Conservation (phyloP, 2,797 vertebrate genomes). For the Emys orbicularis region DNA sequence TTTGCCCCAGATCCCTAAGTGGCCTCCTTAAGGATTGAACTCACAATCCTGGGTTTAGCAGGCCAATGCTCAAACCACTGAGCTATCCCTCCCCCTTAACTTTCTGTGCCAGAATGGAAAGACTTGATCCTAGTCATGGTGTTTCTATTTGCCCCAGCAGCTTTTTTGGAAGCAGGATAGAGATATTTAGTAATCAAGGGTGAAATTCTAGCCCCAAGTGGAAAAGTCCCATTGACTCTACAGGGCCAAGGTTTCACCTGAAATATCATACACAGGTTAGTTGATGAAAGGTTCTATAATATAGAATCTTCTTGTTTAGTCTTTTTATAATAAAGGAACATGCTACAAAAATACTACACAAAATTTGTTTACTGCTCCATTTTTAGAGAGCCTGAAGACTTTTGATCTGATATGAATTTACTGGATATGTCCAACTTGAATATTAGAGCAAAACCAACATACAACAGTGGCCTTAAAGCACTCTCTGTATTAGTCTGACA, state of each 20-base stretch:
- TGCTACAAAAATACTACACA: background rate
- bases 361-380: background rate
- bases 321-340: background rate
- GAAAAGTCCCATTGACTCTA: fast-evolving
- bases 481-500: background rate
- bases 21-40: too few relatives aligned
- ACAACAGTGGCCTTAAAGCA: background rate
- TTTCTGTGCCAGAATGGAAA: background rate
- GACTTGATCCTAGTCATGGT: background rate
- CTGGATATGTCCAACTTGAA: background rate
- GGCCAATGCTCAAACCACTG: too few relatives aligned
- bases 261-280: background rate
- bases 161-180: background rate
- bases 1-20: too few relatives aligned
- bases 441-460: background rate
- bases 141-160: background rate
- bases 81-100: background rate
- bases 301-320: background rate
- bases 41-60: too few relatives aligned
- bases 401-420: background rate
- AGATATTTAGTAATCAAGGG: background rate
- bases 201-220: background rate
- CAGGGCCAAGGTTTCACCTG: background rate
- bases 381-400: background rate
- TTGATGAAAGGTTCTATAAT: background rate